Evolutionary conservation across 1,140 invertebrate species (phyloP), one percentile per base, ranked within the genome.

Genomic region (Platyscapa corneri): DNA sequence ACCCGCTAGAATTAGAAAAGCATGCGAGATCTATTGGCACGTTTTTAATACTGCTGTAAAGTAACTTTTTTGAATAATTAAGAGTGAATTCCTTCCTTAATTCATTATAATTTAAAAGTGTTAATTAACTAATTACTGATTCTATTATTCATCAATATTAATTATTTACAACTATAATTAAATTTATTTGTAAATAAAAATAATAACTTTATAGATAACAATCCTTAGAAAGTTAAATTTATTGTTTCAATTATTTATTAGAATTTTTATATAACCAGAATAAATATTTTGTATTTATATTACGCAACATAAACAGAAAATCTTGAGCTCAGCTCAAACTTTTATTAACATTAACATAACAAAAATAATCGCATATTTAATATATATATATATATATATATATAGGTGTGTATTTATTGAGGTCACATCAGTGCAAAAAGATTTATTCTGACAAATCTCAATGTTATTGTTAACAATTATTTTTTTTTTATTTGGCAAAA

Each of bases 371-470:
- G 34, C 34, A 30, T 84, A 84, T 84, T 27, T 84, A 82, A 84
- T 84, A 81, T 84, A 84, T 77, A 80, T 89, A 88, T 82, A 82
- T 88, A 83, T 82, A 87, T 84, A 72, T 81, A 83, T 87, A 87
- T 79, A 79, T 84, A 85, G 39, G 79, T 86, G n/a, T n/a, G n/a
- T n/a, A n/a, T n/a, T n/a, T n/a, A n/a, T n/a, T n/a, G n/a, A n/a
- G n/a, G n/a, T n/a, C n/a, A n/a, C 64, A 76, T 85, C 83, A 86
- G 75, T 82, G 86, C 80, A 86, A 70, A 78, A 85, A 87, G 39
- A 74, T 87, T 56, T 82, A 77, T 83, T 80, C 82, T 81, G 32
- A 87, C 49, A 53, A 79, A n/a, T 87, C 83, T 82, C 46, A 72
- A 49, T 85, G 74, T 86, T 77, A 87, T 87, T 60, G 56, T 86